Evolutionary conservation across 1,140 invertebrate species (phyloP).

Genomic region (Archivesica marissinica): DNA sequence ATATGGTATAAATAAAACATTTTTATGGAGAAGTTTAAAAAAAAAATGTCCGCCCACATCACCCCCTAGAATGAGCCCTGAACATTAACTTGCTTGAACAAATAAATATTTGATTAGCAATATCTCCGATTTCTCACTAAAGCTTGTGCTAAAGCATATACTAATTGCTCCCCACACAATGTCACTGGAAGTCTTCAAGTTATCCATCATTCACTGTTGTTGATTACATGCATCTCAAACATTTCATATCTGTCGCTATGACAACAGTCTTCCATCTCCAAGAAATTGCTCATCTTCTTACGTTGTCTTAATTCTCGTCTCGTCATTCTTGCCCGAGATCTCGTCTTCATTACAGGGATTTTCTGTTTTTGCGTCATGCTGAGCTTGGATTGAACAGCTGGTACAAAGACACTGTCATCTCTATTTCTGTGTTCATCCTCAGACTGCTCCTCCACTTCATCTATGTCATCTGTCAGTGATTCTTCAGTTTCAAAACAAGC

Average conservation of each 20-base stretch:
- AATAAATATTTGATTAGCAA: too few species aligned
- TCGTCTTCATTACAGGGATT: background rate
- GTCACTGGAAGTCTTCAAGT: too few species aligned
- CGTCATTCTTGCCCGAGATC: background rate
- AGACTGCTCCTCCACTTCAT: background rate
- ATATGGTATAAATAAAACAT: too few species aligned
- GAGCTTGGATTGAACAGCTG: background rate
- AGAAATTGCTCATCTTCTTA: constrained; percentile 12
- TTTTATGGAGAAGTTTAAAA: too few species aligned
- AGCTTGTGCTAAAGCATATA: too few species aligned
- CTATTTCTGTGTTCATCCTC: background rate
- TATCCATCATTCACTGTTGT: constrained; percentile 44
- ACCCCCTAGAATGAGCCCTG: too few species aligned
- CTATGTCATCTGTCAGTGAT: background rate
- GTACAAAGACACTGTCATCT: background rate
- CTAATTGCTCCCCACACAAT: too few species aligned
- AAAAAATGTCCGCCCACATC: too few species aligned
- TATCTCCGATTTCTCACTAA: too few species aligned
- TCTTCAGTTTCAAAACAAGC: constrained; percentile 1
- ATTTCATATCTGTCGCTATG: constrained; percentile 7
- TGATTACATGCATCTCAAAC: constrained; percentile 50
- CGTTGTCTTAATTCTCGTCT: background rate
- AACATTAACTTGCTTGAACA: too few species aligned
- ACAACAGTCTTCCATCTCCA: constrained; percentile 52
- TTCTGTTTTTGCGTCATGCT: background rate